A percentile compares a stretch with the other conserved stretches of the same genome.
Conservation (phyloP, 2,113 vertebrate species). For the Chlamydotis undulata region DNA sequence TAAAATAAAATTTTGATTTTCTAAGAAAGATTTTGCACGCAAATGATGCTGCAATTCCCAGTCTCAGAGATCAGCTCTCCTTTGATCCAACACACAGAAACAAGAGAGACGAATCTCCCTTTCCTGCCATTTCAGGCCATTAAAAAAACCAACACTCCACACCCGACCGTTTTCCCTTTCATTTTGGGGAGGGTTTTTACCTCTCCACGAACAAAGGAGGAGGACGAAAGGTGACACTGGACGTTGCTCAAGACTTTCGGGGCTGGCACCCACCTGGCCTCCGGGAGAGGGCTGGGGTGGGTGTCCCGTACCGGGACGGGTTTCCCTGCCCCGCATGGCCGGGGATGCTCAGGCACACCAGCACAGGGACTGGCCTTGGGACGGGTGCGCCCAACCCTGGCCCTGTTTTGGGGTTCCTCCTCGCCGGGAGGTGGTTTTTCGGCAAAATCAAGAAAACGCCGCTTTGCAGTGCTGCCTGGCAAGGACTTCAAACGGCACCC, state of each 20-base stretch:
- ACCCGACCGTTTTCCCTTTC: neutral
- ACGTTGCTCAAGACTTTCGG: neutral
- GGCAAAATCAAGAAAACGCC: neutral
- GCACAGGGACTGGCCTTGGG: neutral
- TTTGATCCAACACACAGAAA: neutral
- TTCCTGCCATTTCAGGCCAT: neutral
- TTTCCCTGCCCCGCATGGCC: neutral
- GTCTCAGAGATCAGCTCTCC: neutral
- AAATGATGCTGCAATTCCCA: neutral
- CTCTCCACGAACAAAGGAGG: neutral
- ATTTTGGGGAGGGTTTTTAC: neutral
- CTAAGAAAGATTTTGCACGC: no score
- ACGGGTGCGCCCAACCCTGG: accelerated
- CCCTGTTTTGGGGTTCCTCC: neutral
- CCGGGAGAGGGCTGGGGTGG: neutral
- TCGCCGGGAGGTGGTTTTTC: neutral
- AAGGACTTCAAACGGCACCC: neutral
- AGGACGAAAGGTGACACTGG: neutral
- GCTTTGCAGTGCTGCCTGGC: neutral
- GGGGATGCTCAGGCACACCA: neutral
- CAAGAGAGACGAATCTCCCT: neutral
- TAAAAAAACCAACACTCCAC: neutral
- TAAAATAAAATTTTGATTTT: no score
- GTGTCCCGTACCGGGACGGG: neutral
- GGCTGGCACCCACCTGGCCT: neutral